Percentiles rank a stretch among this genome's conserved stretches.
phyloP scores from a whole-genome alignment of 1,140 invertebrate species.

The Antheraea pernyi region DNA sequence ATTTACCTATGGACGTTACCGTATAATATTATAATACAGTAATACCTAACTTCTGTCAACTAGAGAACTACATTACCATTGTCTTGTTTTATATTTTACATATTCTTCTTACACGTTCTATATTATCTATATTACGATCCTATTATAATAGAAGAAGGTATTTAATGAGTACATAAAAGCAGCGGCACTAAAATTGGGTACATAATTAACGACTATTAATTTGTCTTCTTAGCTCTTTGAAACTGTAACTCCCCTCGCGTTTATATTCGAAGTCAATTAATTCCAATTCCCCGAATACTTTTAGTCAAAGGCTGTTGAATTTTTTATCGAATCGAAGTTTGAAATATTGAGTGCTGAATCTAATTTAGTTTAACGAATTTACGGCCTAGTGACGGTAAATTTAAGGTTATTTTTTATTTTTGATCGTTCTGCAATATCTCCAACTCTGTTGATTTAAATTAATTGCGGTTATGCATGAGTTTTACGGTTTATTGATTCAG shows the following conservation, averaged over 20 bases:
- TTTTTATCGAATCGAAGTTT: slow-evolving; percentile 35
- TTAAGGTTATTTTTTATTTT: slow-evolving; percentile 2
- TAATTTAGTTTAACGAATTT: slow-evolving; percentile 31
- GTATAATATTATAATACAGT: too few relatives aligned
- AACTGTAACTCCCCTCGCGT: slow-evolving; percentile 4
- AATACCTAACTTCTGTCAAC: too few relatives aligned
- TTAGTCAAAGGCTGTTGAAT: slow-evolving; percentile 24
- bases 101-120: too few relatives aligned
- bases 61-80: too few relatives aligned
- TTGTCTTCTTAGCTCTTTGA: not conserved
- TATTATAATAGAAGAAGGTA: too few relatives aligned
- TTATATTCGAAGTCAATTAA: slow-evolving; percentile 28
- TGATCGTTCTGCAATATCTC: not conserved
- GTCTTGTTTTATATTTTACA: too few relatives aligned
- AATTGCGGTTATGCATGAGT: too few relatives aligned
- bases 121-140: too few relatives aligned
- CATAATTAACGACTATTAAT: not conserved
- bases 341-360: slow-evolving; percentile 36
- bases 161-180: not conserved
- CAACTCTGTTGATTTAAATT: not conserved
- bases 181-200: not conserved
- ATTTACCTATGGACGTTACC: too few relatives aligned
- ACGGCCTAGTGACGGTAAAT: slow-evolving; percentile 5
- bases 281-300: slow-evolving; percentile 20
- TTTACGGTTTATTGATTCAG: not conserved